Evolutionary conservation across 2,113 vertebrate genomes (phyloP), one percentile per base, ranked within the genome.

Genomic region (Callipepla squamata): DNA sequence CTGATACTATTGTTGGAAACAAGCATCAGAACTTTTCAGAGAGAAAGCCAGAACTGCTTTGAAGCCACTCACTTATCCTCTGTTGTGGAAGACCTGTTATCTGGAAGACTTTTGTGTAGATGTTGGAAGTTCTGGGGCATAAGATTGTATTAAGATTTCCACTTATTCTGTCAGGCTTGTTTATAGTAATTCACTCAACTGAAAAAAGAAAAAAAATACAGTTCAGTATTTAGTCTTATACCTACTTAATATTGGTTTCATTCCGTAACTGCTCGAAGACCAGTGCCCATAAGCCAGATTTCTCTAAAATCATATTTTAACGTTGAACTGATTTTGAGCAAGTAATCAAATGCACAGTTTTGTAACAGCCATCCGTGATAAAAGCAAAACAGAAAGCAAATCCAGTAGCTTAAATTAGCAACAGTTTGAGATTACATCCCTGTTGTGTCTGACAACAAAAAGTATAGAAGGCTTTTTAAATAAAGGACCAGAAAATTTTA

Each of bases 1-100:
- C 59, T 91, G 88, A 58, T 38, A 23, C 50, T 75, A 4, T 65
- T 89, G 78, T 83, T 87, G 87, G 55, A 90, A 93, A 80, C 1
- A 28, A 95, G n/a, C 90, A 38, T 90, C 75, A 48, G 17, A 76
- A 1, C 86, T 91, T 90, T 89, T 76, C 87, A 87, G 87, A 78
- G 51, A 0, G 1, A 81, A 92, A 88, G 51, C 62, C 58, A 87
- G 81, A 95, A 61, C 82, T 91, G 75, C 72, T 80, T 85, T 80
- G 79, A 70, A 91, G 85, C 79, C 77, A n/a, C 28, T 89, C 42
- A 10, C 0, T 2, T 82, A 79, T 80, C 67, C 42, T 65, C 76
- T 66, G 57, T 47, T 2, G 0, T 55, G 59, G 82, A 91, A 85
- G 72, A 77, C 23, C 36, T 65, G 50, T 73, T 73, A 10, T 11